Base-by-base conservation (phyloP, 1,140 invertebrate genomes). In the Macrocentrus cingulum region DNA sequence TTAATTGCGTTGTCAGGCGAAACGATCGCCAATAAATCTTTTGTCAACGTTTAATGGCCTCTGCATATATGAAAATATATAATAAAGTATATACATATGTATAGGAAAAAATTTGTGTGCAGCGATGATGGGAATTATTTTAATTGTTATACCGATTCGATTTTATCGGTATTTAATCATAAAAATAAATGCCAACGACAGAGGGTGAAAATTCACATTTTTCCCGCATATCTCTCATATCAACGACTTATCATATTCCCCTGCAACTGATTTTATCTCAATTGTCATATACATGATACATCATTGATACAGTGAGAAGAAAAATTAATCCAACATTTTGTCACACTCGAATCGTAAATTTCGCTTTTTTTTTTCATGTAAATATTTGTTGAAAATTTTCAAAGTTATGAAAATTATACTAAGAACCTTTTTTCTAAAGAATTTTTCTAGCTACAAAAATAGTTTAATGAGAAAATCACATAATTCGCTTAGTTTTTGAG, bases 1-100 rank as follows among this genome's bases (percentile, higher is more conserved):
- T 77, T 77, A 75, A 77, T 75, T 75, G 70, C 67, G 56, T 63
- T 64, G 60, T 46, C 16, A 54, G 36, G 55, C 55, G 46, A 48
- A 57, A 57, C 56, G 59, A 42, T 41, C 20, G 36, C 39, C 16
- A 11, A 15, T 9, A 6, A 44, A 51, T 53, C 57, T 59, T 59
- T 59, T 59, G 50, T 53, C 11, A 23, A 36, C 16, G 37, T 51
- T 51, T 51, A 59, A 58, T 58, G 56, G 56, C 45, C 48, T 58
- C 19, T 16, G 22, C 18, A 22, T 42, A 20, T 22, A 18, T 20
- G 3, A 29, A 55, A 39, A 36, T 11, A 51, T 36, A n/a, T 13
- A 48, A 16, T 29, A 22, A 54, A 15, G 22, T 9, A 15, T 16
- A 2, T 19, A 11, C 13, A 45, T 37, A 36, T 23, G 15, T 29